Base-by-base conservation (phyloP, 2,113 vertebrate species). In the Carettochelys insculpta region DNA sequence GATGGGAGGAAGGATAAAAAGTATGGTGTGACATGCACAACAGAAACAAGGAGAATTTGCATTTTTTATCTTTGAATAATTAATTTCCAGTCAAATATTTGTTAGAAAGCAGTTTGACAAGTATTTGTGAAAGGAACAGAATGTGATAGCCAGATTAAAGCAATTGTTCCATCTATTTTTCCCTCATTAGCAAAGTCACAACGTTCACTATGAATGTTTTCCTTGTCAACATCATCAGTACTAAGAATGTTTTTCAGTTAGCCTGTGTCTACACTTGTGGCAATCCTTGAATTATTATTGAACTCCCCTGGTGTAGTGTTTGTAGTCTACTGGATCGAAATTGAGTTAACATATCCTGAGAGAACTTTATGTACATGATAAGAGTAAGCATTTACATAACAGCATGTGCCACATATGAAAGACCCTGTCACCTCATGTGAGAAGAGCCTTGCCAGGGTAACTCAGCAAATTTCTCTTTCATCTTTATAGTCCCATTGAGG, bases 251-350 rank as follows among this genome's bases (percentile, higher is more conserved):
- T 45, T 71, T 91, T 27, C 78, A 38, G 87, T 25, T 47, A 16
- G n/a, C n/a, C 25, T 81, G 83, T 45, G 45, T 47, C 85, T 91
- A n/a, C n/a, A n/a, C n/a, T n/a, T n/a, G n/a, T n/a, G n/a, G n/a
- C n/a, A n/a, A n/a, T n/a, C n/a, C n/a, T n/a, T n/a, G n/a, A n/a
- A n/a, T n/a, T n/a, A n/a, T n/a, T n/a, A n/a, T n/a, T n/a, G n/a
- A n/a, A n/a, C 50, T 92, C 56, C 81, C 50, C 80, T 91, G n/a
- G 10, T 24, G 52, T 85, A 45, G 45, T 1, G 3, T 86, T 91
- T 95, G 86, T 77, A 91, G 79, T 41, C 86, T 85, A 54, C 48
- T 50, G 84, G 81, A 71, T 86, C 53, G 54, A 92, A 85, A 86
- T 25, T 86, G 38, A 85, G 56, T 11, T 83, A 80, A 78, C 75